Percentiles rank a stretch among this genome's conserved stretches.
Conservation (phyloP, 2,797 vertebrate genomes). For the Pelochelys cantorii region DNA sequence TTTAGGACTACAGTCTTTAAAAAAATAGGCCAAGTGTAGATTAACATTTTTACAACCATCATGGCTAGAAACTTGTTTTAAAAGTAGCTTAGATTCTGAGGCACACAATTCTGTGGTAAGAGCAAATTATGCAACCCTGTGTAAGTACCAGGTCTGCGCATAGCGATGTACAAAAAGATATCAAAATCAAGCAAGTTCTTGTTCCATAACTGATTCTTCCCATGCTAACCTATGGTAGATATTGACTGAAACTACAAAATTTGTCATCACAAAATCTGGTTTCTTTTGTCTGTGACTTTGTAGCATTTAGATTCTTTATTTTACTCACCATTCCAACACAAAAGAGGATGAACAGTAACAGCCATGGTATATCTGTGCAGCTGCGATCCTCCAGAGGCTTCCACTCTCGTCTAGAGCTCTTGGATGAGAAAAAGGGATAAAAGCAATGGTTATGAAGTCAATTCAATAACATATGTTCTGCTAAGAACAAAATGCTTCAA, state of each 20-base stretch:
- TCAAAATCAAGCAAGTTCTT: background rate
- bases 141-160: background rate
- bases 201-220: background rate
- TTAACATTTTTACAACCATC: background rate
- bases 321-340: constrained; percentile 95
- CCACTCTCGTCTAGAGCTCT: constrained; percentile 98
- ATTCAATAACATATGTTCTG: background rate
- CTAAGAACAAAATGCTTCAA: background rate
- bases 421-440: constrained; percentile 61
- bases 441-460: constrained; percentile 32
- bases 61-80: background rate
- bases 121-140: background rate
- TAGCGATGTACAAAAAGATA: background rate
- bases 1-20: background rate
- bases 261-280: background rate
- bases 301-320: background rate
- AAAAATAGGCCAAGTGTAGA: background rate
- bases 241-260: background rate
- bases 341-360: constrained; percentile 94
- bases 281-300: background rate
- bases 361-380: constrained; percentile 97
- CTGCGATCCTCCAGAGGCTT: constrained; percentile 96
- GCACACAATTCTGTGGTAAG: background rate
- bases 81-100: background rate
- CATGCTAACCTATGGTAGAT: background rate